Evolutionary conservation across 2,113 vertebrate species (phyloP), one percentile per base, ranked within the genome.

Genomic region (Stegastes partitus): DNA sequence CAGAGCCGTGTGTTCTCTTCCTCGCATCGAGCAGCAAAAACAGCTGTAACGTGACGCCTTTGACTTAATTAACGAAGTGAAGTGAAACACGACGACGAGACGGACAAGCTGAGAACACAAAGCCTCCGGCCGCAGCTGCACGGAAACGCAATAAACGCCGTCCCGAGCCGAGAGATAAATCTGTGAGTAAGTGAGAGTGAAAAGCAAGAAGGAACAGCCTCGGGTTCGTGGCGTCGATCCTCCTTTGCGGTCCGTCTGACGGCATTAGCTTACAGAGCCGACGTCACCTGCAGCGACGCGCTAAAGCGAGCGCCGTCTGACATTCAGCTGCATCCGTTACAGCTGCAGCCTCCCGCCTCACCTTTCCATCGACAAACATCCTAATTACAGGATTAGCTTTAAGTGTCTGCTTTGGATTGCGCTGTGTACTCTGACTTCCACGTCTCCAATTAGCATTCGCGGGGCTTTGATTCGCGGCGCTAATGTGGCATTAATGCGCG

Each of bases 401-500:
- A 4, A 82, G 58, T 79, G 49, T 62, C 49, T 68, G 10, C 45
- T 65, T 57, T 42, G 12, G 58, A 74, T 59, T 14, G 16, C 42
- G 23, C 18, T 31, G 25, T 6, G 44, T 18, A 51, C n/a, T 47
- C 49, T 19, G 26, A 74, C 42, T 73, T 65, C 45, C 51, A 5
- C 62, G 25, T 67, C 16, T 22, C 23, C 18, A 77, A 71, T 80
- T 82, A 42, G 55, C 73, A 79, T 65, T 42, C 45, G 61, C 22
- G 31, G n/a, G n/a, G n/a, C n/a, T n/a, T 45, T 77, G 55, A 74
- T 85, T 77, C 71, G 74, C 74, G 22, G 68, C 68, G 6, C 50
- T 84, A 70, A 90, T 79, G 68, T 68, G 53, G 19, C 56, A 81
- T 74, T 51, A 51, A 53, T 74, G 67, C 69, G 37, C 71, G 26